Evolutionary conservation across 2,113 vertebrate species (phyloP).

Genomic region (Onychorhynchus coronatus): DNA sequence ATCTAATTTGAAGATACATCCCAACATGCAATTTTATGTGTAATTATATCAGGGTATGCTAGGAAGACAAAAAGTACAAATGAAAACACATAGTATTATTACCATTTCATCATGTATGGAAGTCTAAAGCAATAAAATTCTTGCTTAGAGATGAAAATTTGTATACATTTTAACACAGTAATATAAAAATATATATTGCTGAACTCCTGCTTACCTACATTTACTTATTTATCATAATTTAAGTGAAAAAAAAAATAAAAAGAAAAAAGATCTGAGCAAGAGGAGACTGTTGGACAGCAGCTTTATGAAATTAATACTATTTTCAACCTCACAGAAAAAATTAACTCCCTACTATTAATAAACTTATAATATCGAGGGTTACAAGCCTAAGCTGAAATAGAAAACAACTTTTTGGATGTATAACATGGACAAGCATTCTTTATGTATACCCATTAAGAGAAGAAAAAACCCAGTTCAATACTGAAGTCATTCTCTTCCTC

Average conservation of each 20-base stretch:
- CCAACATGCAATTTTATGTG: not conserved
- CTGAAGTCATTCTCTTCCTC: not conserved
- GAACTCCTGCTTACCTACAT: not conserved
- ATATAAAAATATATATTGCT: not conserved
- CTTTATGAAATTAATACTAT: not conserved
- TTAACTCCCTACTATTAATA: not conserved
- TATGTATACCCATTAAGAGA: not conserved
- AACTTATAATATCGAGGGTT: not conserved
- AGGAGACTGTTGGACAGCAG: not conserved
- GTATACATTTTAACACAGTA: not conserved
- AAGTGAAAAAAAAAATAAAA: not conserved
- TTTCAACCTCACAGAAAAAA: not conserved
- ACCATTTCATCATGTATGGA: not conserved
- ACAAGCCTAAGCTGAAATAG: not conserved
- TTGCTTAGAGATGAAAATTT: not conserved
- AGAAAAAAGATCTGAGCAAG: not conserved
- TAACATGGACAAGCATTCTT: not conserved
- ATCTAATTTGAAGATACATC: not conserved
- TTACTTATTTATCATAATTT: not conserved
- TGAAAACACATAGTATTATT: not conserved
- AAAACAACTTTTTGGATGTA: rapidly evolving
- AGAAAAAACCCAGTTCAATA: not conserved
- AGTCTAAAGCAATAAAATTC: not conserved
- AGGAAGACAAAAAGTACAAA: not conserved
- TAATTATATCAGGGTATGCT: not conserved